A percentile compares a stretch with the other conserved stretches of the same genome.
These are phyloP conservation scores for Oreocharis arfaki DNA, from an alignment of 2,113 vertebrate genomes.

Conservation along the genomic window DNA sequence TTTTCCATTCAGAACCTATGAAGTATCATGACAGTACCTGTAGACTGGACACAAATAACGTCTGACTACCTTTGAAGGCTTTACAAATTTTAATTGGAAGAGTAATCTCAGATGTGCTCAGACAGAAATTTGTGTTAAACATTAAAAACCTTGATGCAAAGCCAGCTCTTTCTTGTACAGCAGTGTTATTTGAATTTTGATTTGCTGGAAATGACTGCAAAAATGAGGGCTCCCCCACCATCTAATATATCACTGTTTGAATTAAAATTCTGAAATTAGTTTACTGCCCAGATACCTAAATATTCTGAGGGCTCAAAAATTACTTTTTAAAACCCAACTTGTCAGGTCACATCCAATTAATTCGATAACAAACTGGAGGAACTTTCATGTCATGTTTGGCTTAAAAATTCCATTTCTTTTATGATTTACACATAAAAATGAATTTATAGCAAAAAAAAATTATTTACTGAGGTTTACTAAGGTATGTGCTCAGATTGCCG, in stretches of 20 bases:
- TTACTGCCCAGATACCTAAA: not conserved
- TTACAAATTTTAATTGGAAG: conserved; percentile 5
- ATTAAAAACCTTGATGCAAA: not conserved
- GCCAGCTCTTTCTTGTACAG: not conserved
- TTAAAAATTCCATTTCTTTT: not conserved
- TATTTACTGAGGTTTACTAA: not conserved
- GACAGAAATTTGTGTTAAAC: not conserved
- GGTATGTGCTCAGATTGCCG: not conserved
- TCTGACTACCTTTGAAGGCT: not conserved
- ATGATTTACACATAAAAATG: not conserved
- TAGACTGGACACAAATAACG: not conserved
- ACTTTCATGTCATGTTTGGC: not conserved
- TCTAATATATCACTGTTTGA: not conserved
- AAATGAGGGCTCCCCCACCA: not conserved
- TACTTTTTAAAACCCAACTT: not conserved
- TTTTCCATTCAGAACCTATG: not conserved
- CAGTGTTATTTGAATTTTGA: not conserved
- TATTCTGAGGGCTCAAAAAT: not conserved
- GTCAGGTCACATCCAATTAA: not conserved
- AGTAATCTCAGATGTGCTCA: not conserved
- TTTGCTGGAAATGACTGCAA: not conserved
- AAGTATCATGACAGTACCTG: not conserved
- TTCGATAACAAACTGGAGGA: not conserved
- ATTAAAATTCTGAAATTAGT: not conserved
- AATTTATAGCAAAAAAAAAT: not conserved